These are phyloP conservation scores for Drosophila helvetica DNA, from an alignment of 2,888 invertebrate species.

Conservation along the genomic window DNA sequence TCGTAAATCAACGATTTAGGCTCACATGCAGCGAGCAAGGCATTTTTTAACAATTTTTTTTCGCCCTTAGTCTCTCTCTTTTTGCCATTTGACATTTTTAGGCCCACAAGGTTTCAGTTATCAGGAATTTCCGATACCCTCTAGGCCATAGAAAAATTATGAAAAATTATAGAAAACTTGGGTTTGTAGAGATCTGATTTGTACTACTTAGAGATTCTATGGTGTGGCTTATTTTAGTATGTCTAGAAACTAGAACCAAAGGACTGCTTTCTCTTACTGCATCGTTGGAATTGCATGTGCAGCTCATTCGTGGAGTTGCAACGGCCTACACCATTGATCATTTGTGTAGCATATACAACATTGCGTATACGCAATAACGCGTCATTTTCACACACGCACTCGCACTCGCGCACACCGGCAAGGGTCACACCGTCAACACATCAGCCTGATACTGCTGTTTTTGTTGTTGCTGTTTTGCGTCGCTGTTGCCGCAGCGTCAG, in stretches of 20 bases:
- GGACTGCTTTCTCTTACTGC: background rate
- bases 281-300: background rate
- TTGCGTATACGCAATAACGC: slow-evolving; percentile 69
- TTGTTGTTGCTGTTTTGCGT: too few relatives aligned
- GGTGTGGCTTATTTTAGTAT: too few relatives aligned
- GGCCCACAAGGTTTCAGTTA: slow-evolving; percentile 21
- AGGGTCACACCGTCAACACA: slow-evolving; percentile 54
- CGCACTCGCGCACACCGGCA: slow-evolving; percentile 1
- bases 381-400: slow-evolving; percentile 40
- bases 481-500: slow-evolving; percentile 44
- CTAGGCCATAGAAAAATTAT: background rate
- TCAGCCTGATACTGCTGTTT: slow-evolving; percentile 46
- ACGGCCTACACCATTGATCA: slow-evolving; percentile 13
- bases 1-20: slow-evolving; percentile 81
- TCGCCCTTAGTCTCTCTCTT: slow-evolving; percentile 17
- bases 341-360: slow-evolving; percentile 42
- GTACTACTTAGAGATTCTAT: too few relatives aligned
- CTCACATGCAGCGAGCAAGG: slow-evolving; percentile 65
- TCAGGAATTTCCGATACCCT: slow-evolving; percentile 30
- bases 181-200: too few relatives aligned
- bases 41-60: slow-evolving; percentile 39
- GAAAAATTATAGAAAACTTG: background rate
- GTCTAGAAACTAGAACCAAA: too few relatives aligned
- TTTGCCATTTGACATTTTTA: slow-evolving; percentile 61
- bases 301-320: slow-evolving; percentile 19